A percentile compares a stretch with the other conserved stretches of the same genome.
phyloP scores from a whole-genome alignment of 2,797 vertebrate genomes.

The Danio albolineatus region DNA sequence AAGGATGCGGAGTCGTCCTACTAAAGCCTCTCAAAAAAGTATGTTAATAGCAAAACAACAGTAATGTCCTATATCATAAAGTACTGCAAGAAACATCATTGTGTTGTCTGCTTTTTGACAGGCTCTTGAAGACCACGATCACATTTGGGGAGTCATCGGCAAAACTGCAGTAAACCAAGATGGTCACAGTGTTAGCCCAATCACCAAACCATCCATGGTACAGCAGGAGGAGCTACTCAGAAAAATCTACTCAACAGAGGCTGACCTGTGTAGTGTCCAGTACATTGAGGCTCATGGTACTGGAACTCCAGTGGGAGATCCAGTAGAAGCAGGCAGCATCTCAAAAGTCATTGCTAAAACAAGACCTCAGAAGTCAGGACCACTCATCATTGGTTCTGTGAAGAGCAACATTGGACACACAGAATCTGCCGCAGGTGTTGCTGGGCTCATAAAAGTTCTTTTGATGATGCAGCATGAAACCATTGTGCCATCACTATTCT shows the following conservation, averaged over 20 bases:
- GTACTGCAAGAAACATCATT: neutral
- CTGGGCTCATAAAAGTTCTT: slow-evolving; percentile 88
- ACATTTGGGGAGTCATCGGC: slow-evolving; percentile 86
- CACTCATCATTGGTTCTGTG: slow-evolving; percentile 83
- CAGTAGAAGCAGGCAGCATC: slow-evolving; percentile 82
- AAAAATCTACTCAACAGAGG: slow-evolving; percentile 77
- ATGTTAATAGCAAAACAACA: slow-evolving; percentile 79
- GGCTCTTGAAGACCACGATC: slow-evolving; percentile 82
- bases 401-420: slow-evolving; percentile 91
- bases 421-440: slow-evolving; percentile 87
- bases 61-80: slow-evolving; percentile 58
- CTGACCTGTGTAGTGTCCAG: slow-evolving; percentile 78
- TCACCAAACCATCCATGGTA: slow-evolving; percentile 85
- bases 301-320: slow-evolving; percentile 85
- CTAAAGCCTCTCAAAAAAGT: slow-evolving; percentile 82
- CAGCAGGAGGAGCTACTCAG: slow-evolving; percentile 85
- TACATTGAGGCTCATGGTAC: slow-evolving; percentile 90
- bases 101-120: slow-evolving; percentile 57
- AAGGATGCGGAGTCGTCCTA: slow-evolving; percentile 86
- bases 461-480: slow-evolving; percentile 89
- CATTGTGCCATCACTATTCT: slow-evolving; percentile 85
- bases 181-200: slow-evolving; percentile 80
- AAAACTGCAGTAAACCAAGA: slow-evolving; percentile 87
- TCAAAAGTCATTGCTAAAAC: slow-evolving; percentile 79
- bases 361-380: slow-evolving; percentile 64